phyloP scores from a whole-genome alignment of 2,888 invertebrate genomes.

The Magallana nippona region DNA sequence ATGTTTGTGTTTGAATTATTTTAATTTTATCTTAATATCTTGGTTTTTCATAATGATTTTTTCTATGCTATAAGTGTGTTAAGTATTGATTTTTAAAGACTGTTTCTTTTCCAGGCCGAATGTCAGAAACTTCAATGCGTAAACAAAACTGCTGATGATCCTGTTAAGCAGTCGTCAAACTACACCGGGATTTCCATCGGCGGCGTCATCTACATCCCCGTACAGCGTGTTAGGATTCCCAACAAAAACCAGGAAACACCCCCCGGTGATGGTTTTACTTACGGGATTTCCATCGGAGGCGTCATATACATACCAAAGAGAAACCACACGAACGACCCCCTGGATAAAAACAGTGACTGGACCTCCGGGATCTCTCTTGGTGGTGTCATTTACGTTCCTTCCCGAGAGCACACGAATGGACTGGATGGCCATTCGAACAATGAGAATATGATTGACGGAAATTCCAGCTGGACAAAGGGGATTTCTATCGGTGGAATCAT shows the following conservation, averaged over 20 bases:
- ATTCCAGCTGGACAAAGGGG: constrained; percentile 24
- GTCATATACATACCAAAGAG: constrained; percentile 29
- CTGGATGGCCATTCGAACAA: not conserved
- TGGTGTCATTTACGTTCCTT: constrained; percentile 31
- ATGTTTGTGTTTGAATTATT: too few relatives aligned
- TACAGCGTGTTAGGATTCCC: not conserved
- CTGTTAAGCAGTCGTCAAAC: not conserved
- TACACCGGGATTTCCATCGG: constrained; percentile 28
- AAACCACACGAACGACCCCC: not conserved
- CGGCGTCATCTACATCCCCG: constrained; percentile 36
- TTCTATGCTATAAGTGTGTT: too few relatives aligned
- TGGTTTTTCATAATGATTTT: too few relatives aligned
- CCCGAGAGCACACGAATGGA: constrained; percentile 11
- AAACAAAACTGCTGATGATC: not conserved
- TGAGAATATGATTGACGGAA: not conserved
- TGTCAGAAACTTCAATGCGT: not conserved
- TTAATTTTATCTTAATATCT: too few relatives aligned
- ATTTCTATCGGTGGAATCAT: constrained; percentile 40
- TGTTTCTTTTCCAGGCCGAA: constrained; percentile 15
- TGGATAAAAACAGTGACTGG: not conserved
- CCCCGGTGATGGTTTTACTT: not conserved
- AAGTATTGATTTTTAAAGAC: not conserved
- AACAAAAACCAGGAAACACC: not conserved
- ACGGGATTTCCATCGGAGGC: constrained; percentile 30
- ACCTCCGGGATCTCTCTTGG: not conserved